A percentile compares a stretch with the other conserved stretches of the same genome.
phyloP scores from a whole-genome alignment of 1,140 invertebrate genomes.

The Brachionus angularis region DNA sequence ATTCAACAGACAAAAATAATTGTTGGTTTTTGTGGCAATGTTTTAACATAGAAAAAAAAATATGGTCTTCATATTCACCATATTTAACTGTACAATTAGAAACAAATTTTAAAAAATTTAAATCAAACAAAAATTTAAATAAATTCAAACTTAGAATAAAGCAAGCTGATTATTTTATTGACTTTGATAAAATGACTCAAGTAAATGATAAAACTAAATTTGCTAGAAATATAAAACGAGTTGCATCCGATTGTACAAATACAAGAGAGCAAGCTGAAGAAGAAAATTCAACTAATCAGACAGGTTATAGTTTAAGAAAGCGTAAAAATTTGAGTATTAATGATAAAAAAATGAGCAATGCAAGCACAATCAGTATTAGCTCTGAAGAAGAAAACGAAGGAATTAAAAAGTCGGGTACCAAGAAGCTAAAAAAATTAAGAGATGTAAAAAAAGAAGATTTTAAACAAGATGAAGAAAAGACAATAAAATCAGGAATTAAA shows the following conservation, averaged over 20 bases:
- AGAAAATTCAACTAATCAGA: background rate
- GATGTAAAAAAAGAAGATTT: too few relatives aligned
- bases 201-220: conserved; percentile 13
- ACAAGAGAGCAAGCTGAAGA: background rate
- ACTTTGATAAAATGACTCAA: conserved; percentile 26
- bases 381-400: too few relatives aligned
- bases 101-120: conserved; percentile 1
- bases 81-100: conserved; percentile 7
- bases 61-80: conserved; percentile 20
- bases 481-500: too few relatives aligned
- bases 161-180: conserved; percentile 1
- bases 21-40: conserved; percentile 33
- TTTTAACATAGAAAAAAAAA: conserved; percentile 17
- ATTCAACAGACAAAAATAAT: conserved; percentile 24
- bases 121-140: conserved; percentile 2
- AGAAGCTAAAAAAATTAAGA: too few relatives aligned
- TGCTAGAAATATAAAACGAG: conserved; percentile 18
- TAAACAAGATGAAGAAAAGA: too few relatives aligned
- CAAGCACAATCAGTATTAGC: too few relatives aligned
- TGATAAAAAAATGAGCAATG: too few relatives aligned
- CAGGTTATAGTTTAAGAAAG: conserved; percentile 14
- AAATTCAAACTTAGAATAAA: background rate
- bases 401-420: too few relatives aligned
- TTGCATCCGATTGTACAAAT: conserved; percentile 10
- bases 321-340: background rate